Conservation (phyloP, 2,113 vertebrate species). For the Coreoperca whiteheadi region DNA sequence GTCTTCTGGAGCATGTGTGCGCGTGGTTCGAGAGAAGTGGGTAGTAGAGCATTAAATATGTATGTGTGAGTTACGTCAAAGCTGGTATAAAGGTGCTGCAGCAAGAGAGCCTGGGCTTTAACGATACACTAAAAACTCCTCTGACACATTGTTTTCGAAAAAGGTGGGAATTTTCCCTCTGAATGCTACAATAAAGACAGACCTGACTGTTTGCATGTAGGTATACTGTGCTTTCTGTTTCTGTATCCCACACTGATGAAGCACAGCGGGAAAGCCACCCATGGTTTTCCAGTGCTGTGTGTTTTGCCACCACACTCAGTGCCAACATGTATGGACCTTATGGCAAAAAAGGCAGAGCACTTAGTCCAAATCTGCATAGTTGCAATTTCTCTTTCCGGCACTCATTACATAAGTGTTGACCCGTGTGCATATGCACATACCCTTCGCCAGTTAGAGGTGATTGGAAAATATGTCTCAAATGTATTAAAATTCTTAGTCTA, state of each 20-base stretch:
- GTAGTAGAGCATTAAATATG: slow-evolving; percentile 77
- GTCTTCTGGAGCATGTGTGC: slow-evolving; percentile 15
- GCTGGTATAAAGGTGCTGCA: slow-evolving; percentile 69
- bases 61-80: slow-evolving; percentile 71
- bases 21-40: slow-evolving; percentile 28
- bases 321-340: slow-evolving; percentile 35
- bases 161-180: slow-evolving; percentile 20
- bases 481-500: neutral
- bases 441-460: neutral
- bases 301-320: neutral
- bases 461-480: neutral
- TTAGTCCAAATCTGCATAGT: slow-evolving; percentile 13
- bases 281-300: slow-evolving; percentile 10
- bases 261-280: neutral
- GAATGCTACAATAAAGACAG: neutral
- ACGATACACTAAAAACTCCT: slow-evolving; percentile 34
- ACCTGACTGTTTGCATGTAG: neutral
- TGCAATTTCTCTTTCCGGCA: slow-evolving; percentile 23
- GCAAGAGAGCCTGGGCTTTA: slow-evolving; percentile 45
- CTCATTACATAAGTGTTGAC: too few species aligned
- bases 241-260: slow-evolving; percentile 9
- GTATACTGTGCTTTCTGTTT: neutral
- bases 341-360: neutral
- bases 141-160: neutral
- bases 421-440: neutral